Percentiles rank a stretch among this genome's conserved stretches.
Conservation (phyloP, 1,140 invertebrate genomes). For the Calliphora vicina region DNA sequence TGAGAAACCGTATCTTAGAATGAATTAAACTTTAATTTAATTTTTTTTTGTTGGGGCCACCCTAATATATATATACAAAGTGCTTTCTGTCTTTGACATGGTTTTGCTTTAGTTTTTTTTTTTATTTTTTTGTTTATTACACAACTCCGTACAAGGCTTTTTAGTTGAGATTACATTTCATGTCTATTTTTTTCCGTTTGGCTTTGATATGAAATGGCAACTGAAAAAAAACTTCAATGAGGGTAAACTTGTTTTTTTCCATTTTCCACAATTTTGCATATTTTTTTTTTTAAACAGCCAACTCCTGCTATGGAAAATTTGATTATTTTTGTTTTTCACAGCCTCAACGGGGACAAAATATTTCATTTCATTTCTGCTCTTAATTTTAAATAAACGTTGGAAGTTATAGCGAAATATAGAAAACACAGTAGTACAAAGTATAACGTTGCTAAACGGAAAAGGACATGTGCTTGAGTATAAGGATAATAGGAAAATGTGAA, state of each 20-base stretch:
- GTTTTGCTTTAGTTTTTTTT: neutral
- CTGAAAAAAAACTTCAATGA: neutral
- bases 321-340: neutral
- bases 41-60: too few relatives aligned
- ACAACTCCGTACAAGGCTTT: neutral
- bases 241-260: neutral
- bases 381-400: too few relatives aligned
- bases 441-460: neutral
- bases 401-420: neutral
- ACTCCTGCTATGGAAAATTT: neutral
- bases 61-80: too few relatives aligned
- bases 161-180: neutral
- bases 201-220: too few relatives aligned
- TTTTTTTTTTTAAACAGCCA: neutral
- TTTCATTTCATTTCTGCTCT: neutral
- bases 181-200: neutral
- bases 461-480: neutral
- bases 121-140: neutral
- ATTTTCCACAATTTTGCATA: neutral
- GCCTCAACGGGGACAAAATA: neutral
- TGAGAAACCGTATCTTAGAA: too few relatives aligned
- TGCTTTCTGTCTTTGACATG: neutral
- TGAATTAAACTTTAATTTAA: too few relatives aligned
- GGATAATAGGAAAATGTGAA: neutral
- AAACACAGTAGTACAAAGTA: neutral